phyloP scores from a whole-genome alignment of 2,113 vertebrate species.

The Cololabis saira region DNA sequence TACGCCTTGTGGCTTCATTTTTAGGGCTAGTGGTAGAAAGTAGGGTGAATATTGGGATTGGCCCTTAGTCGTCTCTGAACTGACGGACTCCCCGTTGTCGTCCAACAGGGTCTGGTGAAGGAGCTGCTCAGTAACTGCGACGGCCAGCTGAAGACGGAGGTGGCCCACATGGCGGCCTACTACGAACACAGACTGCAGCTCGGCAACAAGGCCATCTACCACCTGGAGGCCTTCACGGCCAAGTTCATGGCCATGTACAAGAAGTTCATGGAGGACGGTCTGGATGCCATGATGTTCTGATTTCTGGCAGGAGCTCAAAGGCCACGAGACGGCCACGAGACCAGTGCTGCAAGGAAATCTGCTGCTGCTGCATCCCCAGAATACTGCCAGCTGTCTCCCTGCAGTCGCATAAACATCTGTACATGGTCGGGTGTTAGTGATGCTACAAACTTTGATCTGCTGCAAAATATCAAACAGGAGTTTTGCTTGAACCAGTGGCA shows the following conservation, averaged over 20 bases:
- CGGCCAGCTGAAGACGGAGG: slow-evolving; percentile 95
- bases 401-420: too few species aligned
- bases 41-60: too few species aligned
- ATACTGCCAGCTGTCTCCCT: too few species aligned
- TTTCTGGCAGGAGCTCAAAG: neutral
- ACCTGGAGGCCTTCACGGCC: slow-evolving; percentile 96
- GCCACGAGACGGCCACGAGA: neutral
- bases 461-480: too few species aligned
- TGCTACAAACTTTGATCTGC: too few species aligned
- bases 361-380: too few species aligned
- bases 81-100: neutral
- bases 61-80: too few species aligned
- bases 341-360: too few species aligned
- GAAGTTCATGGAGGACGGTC: slow-evolving; percentile 98
- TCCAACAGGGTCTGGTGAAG: slow-evolving; percentile 86
- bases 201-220: slow-evolving; percentile 96
- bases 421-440: too few species aligned
- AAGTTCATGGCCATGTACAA: slow-evolving; percentile 99
- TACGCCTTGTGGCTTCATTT: too few species aligned
- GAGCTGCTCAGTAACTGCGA: slow-evolving; percentile 96
- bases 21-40: too few species aligned
- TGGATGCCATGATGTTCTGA: slow-evolving; percentile 94
- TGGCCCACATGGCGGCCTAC: slow-evolving; percentile 92
- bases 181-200: slow-evolving; percentile 96
- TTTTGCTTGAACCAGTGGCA: neutral